A percentile compares a stretch with the other conserved stretches of the same genome.
These are phyloP conservation scores for Platyrinchus mystaceus DNA, from an alignment of 2,797 vertebrate species.

Conservation along the genomic window DNA sequence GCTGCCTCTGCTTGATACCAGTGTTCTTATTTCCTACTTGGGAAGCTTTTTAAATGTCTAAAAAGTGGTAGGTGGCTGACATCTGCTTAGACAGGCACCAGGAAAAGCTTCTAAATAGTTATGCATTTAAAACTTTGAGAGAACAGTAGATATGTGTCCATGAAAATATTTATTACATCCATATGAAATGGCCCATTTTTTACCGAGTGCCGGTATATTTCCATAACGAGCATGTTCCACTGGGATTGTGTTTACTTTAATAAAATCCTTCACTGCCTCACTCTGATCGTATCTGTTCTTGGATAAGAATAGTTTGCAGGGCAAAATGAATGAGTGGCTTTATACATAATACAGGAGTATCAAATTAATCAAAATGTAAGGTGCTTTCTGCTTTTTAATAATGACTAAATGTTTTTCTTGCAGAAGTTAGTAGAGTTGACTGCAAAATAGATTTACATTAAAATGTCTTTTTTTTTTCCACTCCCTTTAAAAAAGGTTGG, in stretches of 20 bases:
- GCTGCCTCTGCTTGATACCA: fast-evolving
- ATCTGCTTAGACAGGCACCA: neutral
- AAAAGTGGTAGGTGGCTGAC: neutral
- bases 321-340: conserved; percentile 49
- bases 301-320: conserved; percentile 57
- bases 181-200: conserved; percentile 6
- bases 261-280: conserved; percentile 44
- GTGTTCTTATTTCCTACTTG: neutral
- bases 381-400: conserved; percentile 55
- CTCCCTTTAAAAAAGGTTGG: neutral
- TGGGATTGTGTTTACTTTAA: conserved; percentile 62
- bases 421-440: neutral
- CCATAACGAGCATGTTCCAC: conserved; percentile 6
- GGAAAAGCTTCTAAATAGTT: neutral
- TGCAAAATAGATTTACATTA: conserved; percentile 11
- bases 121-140: conserved; percentile 4
- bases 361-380: conserved; percentile 65
- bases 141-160: neutral
- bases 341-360: conserved; percentile 55
- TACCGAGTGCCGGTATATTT: neutral
- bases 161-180: conserved; percentile 37
- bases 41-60: neutral
- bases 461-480: neutral
- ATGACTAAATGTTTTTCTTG: conserved; percentile 43
- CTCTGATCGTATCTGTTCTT: conserved; percentile 51